Conservation (phyloP, 2,113 vertebrate species). For the Notarius lentiginosus region DNA sequence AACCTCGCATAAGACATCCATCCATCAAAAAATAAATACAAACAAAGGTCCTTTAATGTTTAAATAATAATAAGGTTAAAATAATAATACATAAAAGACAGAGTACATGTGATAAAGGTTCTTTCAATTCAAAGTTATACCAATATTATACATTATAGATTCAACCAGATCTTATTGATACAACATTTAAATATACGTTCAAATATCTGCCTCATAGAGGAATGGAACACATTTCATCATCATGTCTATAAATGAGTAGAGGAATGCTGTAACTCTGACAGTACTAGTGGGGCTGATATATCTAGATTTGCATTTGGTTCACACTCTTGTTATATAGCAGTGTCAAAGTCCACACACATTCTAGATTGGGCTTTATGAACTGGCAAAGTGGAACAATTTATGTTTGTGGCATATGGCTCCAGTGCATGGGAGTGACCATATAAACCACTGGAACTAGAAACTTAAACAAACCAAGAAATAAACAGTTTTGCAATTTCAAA, state of each 20-base stretch:
- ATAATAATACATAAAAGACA: neutral
- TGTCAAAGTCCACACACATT: neutral
- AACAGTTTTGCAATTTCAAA: neutral
- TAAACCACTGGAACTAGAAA: neutral
- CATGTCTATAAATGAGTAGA: neutral
- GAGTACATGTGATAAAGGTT: neutral
- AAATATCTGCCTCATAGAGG: slow-evolving; percentile 3
- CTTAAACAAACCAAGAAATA: neutral
- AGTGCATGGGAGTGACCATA: neutral
- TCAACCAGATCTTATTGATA: neutral
- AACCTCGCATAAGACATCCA: neutral
- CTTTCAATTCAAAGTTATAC: neutral
- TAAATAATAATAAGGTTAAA: neutral
- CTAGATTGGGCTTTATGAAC: neutral
- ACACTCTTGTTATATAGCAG: neutral
- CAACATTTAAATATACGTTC: neutral
- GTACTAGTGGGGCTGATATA: neutral
- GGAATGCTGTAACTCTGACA: neutral
- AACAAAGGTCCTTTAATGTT: neutral
- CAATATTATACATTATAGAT: neutral
- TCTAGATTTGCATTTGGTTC: neutral
- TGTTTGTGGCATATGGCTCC: neutral
- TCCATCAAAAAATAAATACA: neutral
- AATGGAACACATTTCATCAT: neutral
- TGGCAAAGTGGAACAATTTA: neutral